Conservation (phyloP, 1,140 invertebrate species). For the Riptortus pedestris region DNA sequence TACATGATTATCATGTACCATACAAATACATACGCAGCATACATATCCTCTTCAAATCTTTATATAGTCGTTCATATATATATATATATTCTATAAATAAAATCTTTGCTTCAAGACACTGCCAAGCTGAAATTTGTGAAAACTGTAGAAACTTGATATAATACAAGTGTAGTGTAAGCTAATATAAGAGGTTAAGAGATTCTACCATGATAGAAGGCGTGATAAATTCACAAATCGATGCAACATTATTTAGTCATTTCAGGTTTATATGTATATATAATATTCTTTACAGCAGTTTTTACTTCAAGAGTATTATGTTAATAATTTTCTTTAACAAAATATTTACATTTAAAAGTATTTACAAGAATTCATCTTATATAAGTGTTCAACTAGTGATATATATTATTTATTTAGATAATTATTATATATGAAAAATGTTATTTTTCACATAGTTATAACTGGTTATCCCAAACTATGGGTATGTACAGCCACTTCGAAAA, state of each 20-base stretch:
- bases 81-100: too few species aligned
- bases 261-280: background rate
- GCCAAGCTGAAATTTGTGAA: slow-evolving; percentile 7
- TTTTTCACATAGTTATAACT: background rate
- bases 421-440: background rate
- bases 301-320: slow-evolving; percentile 10
- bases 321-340: slow-evolving; percentile 18
- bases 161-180: slow-evolving; percentile 2
- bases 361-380: slow-evolving; percentile 9
- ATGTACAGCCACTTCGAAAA: too few species aligned
- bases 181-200: slow-evolving; percentile 2
- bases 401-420: slow-evolving; percentile 7
- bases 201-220: slow-evolving; percentile 9
- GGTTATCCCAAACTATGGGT: too few species aligned
- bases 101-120: background rate
- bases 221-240: slow-evolving; percentile 5
- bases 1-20: background rate
- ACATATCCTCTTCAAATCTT: too few species aligned
- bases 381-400: slow-evolving; percentile 6
- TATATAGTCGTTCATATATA: too few species aligned
- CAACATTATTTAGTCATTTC: background rate
- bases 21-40: slow-evolving; percentile 16
- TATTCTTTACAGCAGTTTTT: background rate
- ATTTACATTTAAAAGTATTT: slow-evolving; percentile 21
- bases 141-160: background rate